Conservation (phyloP, 2,888 invertebrate genomes). For the Ectemnius continuus region DNA sequence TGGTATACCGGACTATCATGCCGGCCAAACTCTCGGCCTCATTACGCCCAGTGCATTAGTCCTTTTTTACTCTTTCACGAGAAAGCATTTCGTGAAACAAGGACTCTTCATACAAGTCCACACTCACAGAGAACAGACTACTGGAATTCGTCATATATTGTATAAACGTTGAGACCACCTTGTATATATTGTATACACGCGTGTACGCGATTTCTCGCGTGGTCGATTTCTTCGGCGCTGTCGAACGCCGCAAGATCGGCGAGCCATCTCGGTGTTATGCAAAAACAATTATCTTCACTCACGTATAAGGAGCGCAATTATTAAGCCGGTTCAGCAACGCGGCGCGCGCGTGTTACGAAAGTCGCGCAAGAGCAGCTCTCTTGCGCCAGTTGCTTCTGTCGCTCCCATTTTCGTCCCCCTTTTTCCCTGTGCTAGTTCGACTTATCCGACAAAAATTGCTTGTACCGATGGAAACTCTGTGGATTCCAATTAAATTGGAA, state of each 20-base stretch:
- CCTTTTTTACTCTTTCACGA: too few relatives aligned
- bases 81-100: too few relatives aligned
- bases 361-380: slow-evolving; percentile 32
- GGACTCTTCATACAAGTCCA: too few relatives aligned
- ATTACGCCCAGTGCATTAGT: too few relatives aligned
- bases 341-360: slow-evolving; percentile 52
- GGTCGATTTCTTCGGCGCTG: slow-evolving; percentile 45
- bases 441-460: background rate
- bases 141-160: too few relatives aligned
- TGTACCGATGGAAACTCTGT: background rate
- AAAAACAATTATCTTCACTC: slow-evolving; percentile 63
- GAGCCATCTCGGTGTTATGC: slow-evolving; percentile 58
- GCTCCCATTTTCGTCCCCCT: slow-evolving; percentile 18
- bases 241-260: slow-evolving; percentile 28
- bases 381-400: slow-evolving; percentile 22
- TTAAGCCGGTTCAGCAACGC: slow-evolving; percentile 56
- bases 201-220: slow-evolving; percentile 10
- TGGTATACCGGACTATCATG: too few relatives aligned
- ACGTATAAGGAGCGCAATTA: slow-evolving; percentile 66
- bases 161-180: too few relatives aligned
- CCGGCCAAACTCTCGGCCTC: too few relatives aligned
- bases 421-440: slow-evolving; percentile 14
- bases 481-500: too few relatives aligned
- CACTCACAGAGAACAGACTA: too few relatives aligned
- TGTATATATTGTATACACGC: background rate